Evolutionary conservation across 2,797 vertebrate genomes (phyloP), one percentile per base, ranked within the genome.

Genomic region (Bothrops alternatus): DNA sequence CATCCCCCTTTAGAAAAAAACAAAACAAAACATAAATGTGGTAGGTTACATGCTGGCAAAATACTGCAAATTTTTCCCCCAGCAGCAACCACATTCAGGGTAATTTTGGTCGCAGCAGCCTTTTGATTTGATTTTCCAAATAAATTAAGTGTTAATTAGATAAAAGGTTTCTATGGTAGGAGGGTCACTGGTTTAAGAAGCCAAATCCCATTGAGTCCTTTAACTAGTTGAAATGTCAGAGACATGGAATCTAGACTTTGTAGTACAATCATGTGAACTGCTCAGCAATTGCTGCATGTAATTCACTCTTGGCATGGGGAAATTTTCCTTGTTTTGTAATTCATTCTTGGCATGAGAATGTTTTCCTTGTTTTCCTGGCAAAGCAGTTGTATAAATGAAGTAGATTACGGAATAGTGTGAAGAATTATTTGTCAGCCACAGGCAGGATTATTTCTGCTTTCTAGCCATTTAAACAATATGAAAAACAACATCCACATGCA

Each of bases 81-180:
- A 82, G 65, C 90, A 92, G 60, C 42, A 47, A 14, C 3, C 28
- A 94, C 89, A 55, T 2, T 92, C 82, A 89, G 55, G 92, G 93
- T 91, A 92, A 93, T 69, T 91, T 60, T 91, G 94, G 93, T 93
- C 88, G 47, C 55, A 86, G 94, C 91, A 91, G 90, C 88, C 50
- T 53, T 94, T 95, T 92, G 61, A 92, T 96, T 96, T 93, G 90
- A 93, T 96, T 94, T 94, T 86, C 53, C 92, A 93, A 94, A 92
- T 94, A 2, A 95, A 93, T 92, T 92, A 94, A 94, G 89, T 85
- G 90, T 89, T 91, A 96, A 92, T 94, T 73, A 92, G 32, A 65
- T 88, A 93, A 91, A 87, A 94, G 18, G 18, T 90, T 92, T 93
- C 82, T 90, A 61, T 86, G 58, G 91, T 53, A 53, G 8, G 50